Conservation (phyloP, 2,113 vertebrate genomes). For the Cyprinodon brontotheroides region DNA sequence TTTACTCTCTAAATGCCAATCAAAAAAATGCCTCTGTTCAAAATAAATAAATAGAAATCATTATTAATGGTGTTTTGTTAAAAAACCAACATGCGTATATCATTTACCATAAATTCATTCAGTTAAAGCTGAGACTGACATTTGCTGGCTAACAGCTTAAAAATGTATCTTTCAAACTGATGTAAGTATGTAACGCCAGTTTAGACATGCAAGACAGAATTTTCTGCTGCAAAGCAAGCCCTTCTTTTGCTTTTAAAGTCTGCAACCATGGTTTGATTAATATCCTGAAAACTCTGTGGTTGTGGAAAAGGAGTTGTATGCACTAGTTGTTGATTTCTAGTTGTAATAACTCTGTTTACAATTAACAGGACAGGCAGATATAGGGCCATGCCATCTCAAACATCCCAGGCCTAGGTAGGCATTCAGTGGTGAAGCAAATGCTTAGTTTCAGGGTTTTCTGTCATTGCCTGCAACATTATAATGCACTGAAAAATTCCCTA, state of each 20-base stretch:
- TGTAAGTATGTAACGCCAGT: constrained; percentile 25
- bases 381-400: constrained; percentile 41
- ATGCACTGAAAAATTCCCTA: constrained; percentile 39
- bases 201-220: constrained; percentile 25
- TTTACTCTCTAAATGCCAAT: background rate
- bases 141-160: constrained; percentile 5
- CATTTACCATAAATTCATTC: too few species aligned
- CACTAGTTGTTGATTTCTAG: constrained; percentile 23
- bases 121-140: constrained; percentile 21
- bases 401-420: constrained; percentile 38
- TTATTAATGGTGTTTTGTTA: too few species aligned
- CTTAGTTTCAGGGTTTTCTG: constrained; percentile 36
- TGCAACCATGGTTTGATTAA: background rate
- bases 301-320: constrained; percentile 30
- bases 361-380: constrained; percentile 28
- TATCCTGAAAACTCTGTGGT: constrained; percentile 16
- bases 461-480: constrained; percentile 30
- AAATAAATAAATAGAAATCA: background rate
- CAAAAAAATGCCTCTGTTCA: background rate
- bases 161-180: constrained; percentile 20
- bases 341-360: constrained; percentile 49
- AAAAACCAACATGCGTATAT: too few species aligned
- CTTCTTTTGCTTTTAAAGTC: constrained; percentile 27
- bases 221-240: background rate
- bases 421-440: constrained; percentile 36